A percentile compares a stretch with the other conserved stretches of the same genome.
phyloP scores from a whole-genome alignment of 2,113 vertebrate species.

The Taurulus bubalis region DNA sequence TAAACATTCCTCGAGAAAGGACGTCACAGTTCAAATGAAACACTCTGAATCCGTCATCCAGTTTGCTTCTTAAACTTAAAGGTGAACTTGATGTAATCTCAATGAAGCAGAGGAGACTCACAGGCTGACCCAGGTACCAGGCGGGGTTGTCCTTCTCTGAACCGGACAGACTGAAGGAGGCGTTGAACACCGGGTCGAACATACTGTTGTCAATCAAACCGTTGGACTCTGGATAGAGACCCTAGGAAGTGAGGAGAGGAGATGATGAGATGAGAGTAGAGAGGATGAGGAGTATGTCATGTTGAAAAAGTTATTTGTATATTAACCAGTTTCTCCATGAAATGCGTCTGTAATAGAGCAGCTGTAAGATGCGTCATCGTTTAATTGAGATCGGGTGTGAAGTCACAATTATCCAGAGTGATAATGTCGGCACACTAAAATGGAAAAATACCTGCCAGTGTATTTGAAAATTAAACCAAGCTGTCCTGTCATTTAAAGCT shows the following conservation, averaged over 20 bases:
- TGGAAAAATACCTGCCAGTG: background rate
- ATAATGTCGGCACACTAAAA: background rate
- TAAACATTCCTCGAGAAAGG: background rate
- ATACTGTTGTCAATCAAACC: slow-evolving; percentile 84
- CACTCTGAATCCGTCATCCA: background rate
- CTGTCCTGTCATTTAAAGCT: background rate
- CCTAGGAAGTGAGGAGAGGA: slow-evolving; percentile 59
- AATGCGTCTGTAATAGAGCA: background rate
- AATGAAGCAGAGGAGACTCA: slow-evolving; percentile 47
- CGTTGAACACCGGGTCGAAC: slow-evolving; percentile 83
- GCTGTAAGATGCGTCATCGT: background rate
- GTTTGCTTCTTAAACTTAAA: background rate
- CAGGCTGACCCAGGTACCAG: slow-evolving; percentile 85
- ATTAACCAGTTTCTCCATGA: background rate
- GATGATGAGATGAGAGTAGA: slow-evolving; percentile 32
- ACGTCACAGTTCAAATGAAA: background rate
- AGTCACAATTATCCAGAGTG: background rate
- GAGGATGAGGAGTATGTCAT: background rate
- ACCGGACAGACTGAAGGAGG: slow-evolving; percentile 79
- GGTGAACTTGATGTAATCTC: background rate
- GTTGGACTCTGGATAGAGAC: slow-evolving; percentile 84
- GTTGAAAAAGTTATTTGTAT: background rate
- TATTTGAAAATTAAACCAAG: background rate
- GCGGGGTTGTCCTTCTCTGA: slow-evolving; percentile 79
- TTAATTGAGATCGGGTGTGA: no score